Percentiles rank a stretch among this genome's conserved stretches.
phyloP scores from a whole-genome alignment of 2,888 invertebrate genomes.

The Harpagoxenus sublaevis region DNA sequence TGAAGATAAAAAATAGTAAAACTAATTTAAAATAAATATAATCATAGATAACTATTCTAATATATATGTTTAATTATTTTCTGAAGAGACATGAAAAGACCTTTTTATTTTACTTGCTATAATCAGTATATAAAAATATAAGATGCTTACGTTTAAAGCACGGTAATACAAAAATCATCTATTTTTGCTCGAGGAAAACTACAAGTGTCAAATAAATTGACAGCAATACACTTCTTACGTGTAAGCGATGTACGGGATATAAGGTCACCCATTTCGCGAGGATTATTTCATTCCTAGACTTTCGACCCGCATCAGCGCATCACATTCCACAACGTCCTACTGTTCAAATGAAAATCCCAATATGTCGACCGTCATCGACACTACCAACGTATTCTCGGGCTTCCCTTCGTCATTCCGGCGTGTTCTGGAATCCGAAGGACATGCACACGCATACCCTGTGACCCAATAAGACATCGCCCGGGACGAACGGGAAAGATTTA shows the following conservation, averaged over 20 bases:
- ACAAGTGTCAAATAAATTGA: conserved; percentile 2
- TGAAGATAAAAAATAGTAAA: not conserved
- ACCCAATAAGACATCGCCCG: conserved; percentile 59
- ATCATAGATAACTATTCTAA: not conserved
- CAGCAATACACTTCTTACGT: not conserved
- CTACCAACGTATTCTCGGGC: conserved; percentile 66
- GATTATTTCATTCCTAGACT: conserved; percentile 71
- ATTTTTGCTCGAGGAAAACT: not conserved
- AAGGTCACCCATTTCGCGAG: conserved; percentile 65
- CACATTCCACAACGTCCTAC: conserved; percentile 72
- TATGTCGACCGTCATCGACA: conserved; percentile 70
- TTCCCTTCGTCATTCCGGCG: conserved; percentile 61
- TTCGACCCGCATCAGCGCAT: conserved; percentile 59
- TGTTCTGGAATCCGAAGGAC: conserved; percentile 77
- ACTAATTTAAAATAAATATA: not conserved
- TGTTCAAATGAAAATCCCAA: conserved; percentile 77
- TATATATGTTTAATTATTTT: not conserved
- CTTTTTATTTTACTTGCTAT: not conserved
- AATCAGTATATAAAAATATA: not conserved
- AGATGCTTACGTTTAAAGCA: not conserved
- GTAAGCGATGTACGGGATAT: conserved; percentile 24
- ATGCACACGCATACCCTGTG: conserved; percentile 54
- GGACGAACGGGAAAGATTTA: conserved; percentile 12
- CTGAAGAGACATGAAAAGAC: not conserved
- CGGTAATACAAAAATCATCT: no score